Evolutionary conservation across 2,888 invertebrate species (phyloP).

Genomic region (Melieria crassipennis): DNA sequence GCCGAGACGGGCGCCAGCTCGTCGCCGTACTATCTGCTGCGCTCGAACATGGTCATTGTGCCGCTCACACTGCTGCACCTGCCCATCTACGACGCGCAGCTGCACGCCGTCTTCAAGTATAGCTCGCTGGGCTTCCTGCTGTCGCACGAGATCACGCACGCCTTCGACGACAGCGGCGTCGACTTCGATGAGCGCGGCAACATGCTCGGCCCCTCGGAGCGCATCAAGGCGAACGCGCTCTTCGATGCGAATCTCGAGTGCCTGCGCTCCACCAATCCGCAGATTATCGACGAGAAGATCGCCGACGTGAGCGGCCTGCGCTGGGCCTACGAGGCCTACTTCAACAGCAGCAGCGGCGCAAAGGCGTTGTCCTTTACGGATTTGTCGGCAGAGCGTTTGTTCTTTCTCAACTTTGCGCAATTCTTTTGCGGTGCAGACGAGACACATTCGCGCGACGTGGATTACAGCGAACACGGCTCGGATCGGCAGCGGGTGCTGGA

Average conservation of each 20-base stretch:
- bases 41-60: slow-evolving; percentile 39
- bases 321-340: slow-evolving; percentile 43
- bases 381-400: slow-evolving; percentile 26
- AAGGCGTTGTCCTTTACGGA: slow-evolving; percentile 12
- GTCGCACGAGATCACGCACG: slow-evolving; percentile 46
- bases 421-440: slow-evolving; percentile 43
- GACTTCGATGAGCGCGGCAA: slow-evolving; percentile 31
- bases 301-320: slow-evolving; percentile 46
- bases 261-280: slow-evolving; percentile 37
- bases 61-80: slow-evolving; percentile 41
- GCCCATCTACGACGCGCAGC: slow-evolving; percentile 41
- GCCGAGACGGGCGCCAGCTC: slow-evolving; percentile 38
- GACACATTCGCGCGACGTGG: slow-evolving; percentile 11
- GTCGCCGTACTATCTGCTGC: slow-evolving; percentile 42
- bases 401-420: slow-evolving; percentile 47
- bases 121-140: slow-evolving; percentile 45
- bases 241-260: slow-evolving; percentile 38
- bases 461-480: slow-evolving; percentile 40
- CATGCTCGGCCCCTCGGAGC: slow-evolving; percentile 20
- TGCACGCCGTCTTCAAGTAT: slow-evolving; percentile 41
- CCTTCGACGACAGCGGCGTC: slow-evolving; percentile 44
- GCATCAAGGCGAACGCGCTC: slow-evolving; percentile 28
- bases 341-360: slow-evolving; percentile 17
- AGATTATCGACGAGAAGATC: slow-evolving; percentile 44
- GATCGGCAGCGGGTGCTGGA: slow-evolving; percentile 44